A percentile compares a stretch with the other conserved stretches of the same genome.
These are phyloP conservation scores for Xenopus borealis DNA, from an alignment of 2,113 vertebrate genomes.

Conservation along the genomic window DNA sequence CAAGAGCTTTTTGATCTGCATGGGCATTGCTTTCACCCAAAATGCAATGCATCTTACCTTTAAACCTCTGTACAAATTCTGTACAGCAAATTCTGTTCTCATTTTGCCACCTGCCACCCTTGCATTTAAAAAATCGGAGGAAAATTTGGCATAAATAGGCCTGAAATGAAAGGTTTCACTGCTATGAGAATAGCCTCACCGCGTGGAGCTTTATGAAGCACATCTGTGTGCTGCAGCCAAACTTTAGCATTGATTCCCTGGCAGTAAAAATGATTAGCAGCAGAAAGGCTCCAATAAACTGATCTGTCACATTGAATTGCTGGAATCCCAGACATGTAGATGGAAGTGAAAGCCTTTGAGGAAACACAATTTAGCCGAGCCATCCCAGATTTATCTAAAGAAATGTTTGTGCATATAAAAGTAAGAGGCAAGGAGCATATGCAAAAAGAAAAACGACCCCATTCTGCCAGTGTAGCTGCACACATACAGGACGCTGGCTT, in stretches of 20 bases:
- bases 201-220: no score
- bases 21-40: neutral
- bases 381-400: neutral
- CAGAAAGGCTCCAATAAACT: neutral
- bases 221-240: neutral
- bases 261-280: neutral
- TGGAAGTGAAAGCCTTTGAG: neutral
- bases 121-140: no score
- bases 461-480: neutral
- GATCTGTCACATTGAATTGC: neutral
- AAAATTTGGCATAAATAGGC: neutral
- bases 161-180: neutral
- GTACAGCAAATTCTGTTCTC: conserved; percentile 42
- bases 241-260: neutral
- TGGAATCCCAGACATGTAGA: neutral
- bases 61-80: conserved; percentile 16
- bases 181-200: no score
- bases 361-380: neutral
- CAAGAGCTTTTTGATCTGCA: neutral
- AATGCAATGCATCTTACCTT: neutral
- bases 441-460: neutral
- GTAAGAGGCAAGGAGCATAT: neutral
- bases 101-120: neutral
- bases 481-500: neutral
- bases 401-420: neutral